Evolutionary conservation across 2,113 vertebrate genomes (phyloP).

Genomic region (Vireo altiloquus): DNA sequence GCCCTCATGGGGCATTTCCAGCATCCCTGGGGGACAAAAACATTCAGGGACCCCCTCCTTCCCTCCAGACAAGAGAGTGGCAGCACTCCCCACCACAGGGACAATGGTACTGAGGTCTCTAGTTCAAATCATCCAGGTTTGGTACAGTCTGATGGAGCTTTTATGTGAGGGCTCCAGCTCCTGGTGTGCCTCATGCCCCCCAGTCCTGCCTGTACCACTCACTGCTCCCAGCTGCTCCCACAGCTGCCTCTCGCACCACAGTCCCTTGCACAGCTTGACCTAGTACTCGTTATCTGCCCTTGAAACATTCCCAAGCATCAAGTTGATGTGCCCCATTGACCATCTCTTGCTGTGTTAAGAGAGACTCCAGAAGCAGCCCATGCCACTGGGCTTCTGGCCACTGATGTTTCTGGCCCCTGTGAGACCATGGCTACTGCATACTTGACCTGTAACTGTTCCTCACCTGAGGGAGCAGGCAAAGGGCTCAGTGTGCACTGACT

Average conservation of each 20-base stretch:
- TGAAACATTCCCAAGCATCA: neutral
- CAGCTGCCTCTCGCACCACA: neutral
- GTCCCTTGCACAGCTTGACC: neutral
- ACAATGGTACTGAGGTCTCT: rapidly evolving
- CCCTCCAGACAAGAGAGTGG: neutral
- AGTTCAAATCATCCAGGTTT: neutral
- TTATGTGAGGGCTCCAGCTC: neutral
- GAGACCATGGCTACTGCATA: neutral
- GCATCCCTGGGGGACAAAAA: neutral
- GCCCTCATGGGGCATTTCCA: neutral
- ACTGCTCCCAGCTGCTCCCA: neutral
- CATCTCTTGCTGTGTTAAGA: neutral
- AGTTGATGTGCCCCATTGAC: no score
- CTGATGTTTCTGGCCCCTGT: no score
- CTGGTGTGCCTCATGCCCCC: neutral
- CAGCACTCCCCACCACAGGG: neutral
- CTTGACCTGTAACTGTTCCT: neutral
- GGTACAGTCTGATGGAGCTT: neutral
- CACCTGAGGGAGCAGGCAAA: neutral
- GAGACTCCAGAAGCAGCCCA: neutral
- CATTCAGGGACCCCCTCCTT: no score
- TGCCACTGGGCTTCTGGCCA: neutral
- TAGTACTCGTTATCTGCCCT: neutral
- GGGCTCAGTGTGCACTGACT: no score
- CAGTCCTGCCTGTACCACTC: rapidly evolving